Evolutionary conservation across 2,113 vertebrate species (phyloP), one percentile per base, ranked within the genome.

Genomic region (Nothocercus julius): DNA sequence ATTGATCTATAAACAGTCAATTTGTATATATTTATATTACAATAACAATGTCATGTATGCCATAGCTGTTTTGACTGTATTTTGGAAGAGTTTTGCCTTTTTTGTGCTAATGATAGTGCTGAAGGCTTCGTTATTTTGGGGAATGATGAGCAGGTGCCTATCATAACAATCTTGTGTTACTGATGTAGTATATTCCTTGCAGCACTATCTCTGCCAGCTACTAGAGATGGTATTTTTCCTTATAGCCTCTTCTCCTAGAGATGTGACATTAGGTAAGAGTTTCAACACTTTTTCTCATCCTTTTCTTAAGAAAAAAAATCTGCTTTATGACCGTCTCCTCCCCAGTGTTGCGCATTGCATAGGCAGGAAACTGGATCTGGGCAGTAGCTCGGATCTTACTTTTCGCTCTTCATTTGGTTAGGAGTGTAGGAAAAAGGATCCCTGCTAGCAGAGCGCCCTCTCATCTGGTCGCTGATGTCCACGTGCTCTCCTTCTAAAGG

Each of bases 141-240:
- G 40, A 56, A 1, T 18, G 32, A 56, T 61, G 66, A 38, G 13
- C 5, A 4, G n/a, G 16, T 56, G 19, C 0, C 0, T 45, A 54
- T 67, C 70, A 3, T 1, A 91, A 16, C 21, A 34, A 12, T 80
- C 22, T 30, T 54, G 9, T 8, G 4, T 42, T 38, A 16, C 47
- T 8, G 11, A 17, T 49, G 9, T 34, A 69, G 34, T 34, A 69
- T 34, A 68, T 78, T 87, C 62, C 79, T 89, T 47, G 42, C 51
- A 95, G 32, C 56, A 84, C 12, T 21, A 62, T 13, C 44, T 49
- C 18, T 47, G 9, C 44, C 28, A 32, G 19, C 53, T 54, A 68
- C 40, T 47, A 21, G 24, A 78, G 30, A 11, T 5, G 1, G 13
- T 56, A 82, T 30, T 49, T 38, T 62, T 17, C 7, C 75, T 93